A percentile compares a stretch with the other conserved stretches of the same genome.
phyloP scores from a whole-genome alignment of 2,113 vertebrate genomes.

The Chascanopsetta lugubris region DNA sequence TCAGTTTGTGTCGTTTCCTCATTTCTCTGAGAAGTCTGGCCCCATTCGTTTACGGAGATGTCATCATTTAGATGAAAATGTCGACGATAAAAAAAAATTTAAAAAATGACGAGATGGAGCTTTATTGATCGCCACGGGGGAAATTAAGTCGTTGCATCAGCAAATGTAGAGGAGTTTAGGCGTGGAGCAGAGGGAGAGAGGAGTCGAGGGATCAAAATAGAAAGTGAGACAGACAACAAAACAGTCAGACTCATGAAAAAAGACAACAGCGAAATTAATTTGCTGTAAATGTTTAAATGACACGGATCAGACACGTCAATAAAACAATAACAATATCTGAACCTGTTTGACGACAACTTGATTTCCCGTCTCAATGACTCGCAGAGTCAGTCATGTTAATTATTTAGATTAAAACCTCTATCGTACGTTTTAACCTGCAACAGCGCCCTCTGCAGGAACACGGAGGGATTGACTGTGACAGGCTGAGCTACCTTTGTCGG shows the following conservation, averaged over 20 bases:
- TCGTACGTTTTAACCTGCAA: too few relatives aligned
- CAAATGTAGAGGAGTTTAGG: constrained; percentile 15
- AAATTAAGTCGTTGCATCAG: constrained; percentile 35
- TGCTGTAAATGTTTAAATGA: constrained; percentile 2
- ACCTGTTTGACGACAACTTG: too few relatives aligned
- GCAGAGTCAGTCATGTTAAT: too few relatives aligned
- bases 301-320: neutral
- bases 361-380: too few relatives aligned
- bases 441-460: neutral
- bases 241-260: constrained; percentile 9
- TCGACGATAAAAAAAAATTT: constrained; percentile 35
- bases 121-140: constrained; percentile 45
- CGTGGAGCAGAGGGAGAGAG: neutral
- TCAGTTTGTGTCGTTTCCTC: constrained; percentile 3
- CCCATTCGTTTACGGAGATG: constrained; percentile 38
- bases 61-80: constrained; percentile 51
- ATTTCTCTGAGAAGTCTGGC: neutral
- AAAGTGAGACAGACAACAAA: constrained; percentile 11
- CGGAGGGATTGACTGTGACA: too few relatives aligned
- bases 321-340: neutral
- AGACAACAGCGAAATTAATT: neutral
- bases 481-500: too few relatives aligned
- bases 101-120: constrained; percentile 15
- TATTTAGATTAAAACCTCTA: too few relatives aligned
- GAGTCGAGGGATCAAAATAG: neutral